phyloP scores from a whole-genome alignment of 1,140 invertebrate species.

The Heliconius nattereri region DNA sequence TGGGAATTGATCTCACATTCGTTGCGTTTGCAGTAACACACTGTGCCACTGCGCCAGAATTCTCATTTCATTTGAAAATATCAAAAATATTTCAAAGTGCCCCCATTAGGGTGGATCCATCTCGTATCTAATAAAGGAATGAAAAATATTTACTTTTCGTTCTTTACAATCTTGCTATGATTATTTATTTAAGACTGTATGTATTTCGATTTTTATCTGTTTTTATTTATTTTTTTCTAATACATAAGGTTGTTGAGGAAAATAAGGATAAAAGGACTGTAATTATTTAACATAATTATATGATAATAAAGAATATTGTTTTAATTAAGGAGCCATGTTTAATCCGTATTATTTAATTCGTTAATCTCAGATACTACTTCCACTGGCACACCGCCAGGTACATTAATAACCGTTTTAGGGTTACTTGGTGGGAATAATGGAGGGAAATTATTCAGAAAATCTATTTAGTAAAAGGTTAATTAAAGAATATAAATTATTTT shows the following conservation, averaged over 20 bases:
- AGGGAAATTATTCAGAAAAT: not conserved
- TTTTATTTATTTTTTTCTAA: too few relatives aligned
- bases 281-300: not conserved
- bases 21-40: too few relatives aligned
- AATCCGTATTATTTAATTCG: slow-evolving; percentile 4
- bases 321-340: not conserved
- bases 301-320: not conserved
- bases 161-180: not conserved
- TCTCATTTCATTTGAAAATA: too few relatives aligned
- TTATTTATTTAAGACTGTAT: not conserved
- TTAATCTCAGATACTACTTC: slow-evolving; percentile 3
- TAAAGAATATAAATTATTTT: not conserved
- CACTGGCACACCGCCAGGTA: not conserved
- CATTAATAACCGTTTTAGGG: not conserved
- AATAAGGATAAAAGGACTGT: too few relatives aligned
- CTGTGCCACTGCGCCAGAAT: too few relatives aligned
- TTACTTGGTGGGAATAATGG: not conserved
- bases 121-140: not conserved
- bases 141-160: slow-evolving; percentile 1
- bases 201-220: too few relatives aligned
- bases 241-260: too few relatives aligned
- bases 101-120: not conserved
- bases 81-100: too few relatives aligned
- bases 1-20: too few relatives aligned
- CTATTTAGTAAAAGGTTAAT: not conserved